Evolutionary conservation across 1,140 invertebrate species (phyloP), one percentile per base, ranked within the genome.

Genomic region (Drosophila insularis): DNA sequence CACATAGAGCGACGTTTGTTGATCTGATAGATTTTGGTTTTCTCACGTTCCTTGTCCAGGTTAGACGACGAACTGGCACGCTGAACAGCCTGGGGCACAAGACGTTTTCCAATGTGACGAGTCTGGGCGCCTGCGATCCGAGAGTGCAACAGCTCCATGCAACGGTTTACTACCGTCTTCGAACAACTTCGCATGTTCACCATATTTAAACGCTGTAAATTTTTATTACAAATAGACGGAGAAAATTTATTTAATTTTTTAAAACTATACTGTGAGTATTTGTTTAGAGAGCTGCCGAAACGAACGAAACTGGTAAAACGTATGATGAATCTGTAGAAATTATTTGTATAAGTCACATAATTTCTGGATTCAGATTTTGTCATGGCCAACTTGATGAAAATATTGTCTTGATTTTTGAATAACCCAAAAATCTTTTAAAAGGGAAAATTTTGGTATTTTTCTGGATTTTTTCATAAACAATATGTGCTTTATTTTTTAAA

Each of bases 1-100:
- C 82, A 87, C 79, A 84, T 84, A 7, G 82, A 89, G 0, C 71
- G 72, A 14, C 21, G 46, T 13, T 87, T 87, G 54, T 62, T 77
- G 4, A 43, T 61, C 6, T 77, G 13, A 37, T 84, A 87, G 3
- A 23, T 35, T 2, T 71, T 50, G 0, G 40, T 23, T n/a, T 79
- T 82, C 10, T 80, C 37, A 2, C 67, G 75, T 6, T 87, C 80
- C 3, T 43, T 1, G 14, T 68, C 43, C 13, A 61, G 0, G 3
- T 19, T 39, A 1, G 31, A 6, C 19, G 13, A 2, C 10, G 31
- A 4, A 0, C 1, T 4, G 8, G 7, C 0, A 13, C 17, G 43
- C 0, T 50, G 7, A 17, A 21, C 8, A 11, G 17, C 17, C 1
- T 50, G 43, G 1, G 58, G 7, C 7, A 54, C 19, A 5, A 5